Percentiles rank a stretch among this genome's conserved stretches.
phyloP scores from a whole-genome alignment of 1,140 invertebrate species.

The Tetragnatha versicolor region DNA sequence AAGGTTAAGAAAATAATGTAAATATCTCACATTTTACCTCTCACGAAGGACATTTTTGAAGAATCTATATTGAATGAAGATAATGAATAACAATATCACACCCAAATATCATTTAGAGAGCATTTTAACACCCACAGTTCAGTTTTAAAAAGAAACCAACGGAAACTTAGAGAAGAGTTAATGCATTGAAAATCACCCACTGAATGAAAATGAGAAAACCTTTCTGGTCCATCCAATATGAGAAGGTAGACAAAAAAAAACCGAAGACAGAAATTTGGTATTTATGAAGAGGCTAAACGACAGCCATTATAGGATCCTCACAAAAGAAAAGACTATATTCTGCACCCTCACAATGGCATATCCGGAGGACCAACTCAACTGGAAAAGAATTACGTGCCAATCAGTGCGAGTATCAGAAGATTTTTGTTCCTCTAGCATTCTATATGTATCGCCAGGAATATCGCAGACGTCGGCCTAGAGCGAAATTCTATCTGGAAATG shows the following conservation, averaged over 20 bases:
- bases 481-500: constrained; percentile 9
- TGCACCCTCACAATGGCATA: neutral
- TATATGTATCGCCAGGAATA: neutral
- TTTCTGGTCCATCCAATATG: neutral
- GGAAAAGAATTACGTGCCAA: constrained; percentile 41
- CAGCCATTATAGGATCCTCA: neutral
- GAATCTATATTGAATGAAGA: too few relatives aligned
- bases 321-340: constrained; percentile 22
- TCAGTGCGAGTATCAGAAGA: constrained; percentile 10
- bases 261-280: neutral
- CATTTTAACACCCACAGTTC: too few relatives aligned
- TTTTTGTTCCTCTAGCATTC: constrained; percentile 2
- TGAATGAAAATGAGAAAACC: neutral
- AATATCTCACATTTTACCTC: too few relatives aligned
- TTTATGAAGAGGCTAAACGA: constrained; percentile 13
- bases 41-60: too few relatives aligned
- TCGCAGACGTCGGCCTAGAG: neutral
- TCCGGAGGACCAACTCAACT: constrained; percentile 6
- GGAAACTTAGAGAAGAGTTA: too few relatives aligned
- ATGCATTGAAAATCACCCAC: too few relatives aligned
- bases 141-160: too few relatives aligned
- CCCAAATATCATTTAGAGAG: too few relatives aligned
- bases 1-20: too few relatives aligned
- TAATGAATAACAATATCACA: too few relatives aligned
- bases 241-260: too few relatives aligned